A percentile compares a stretch with the other conserved stretches of the same genome.
phyloP scores from a whole-genome alignment of 2,888 invertebrate genomes.

The Pantelozetes paolii region DNA sequence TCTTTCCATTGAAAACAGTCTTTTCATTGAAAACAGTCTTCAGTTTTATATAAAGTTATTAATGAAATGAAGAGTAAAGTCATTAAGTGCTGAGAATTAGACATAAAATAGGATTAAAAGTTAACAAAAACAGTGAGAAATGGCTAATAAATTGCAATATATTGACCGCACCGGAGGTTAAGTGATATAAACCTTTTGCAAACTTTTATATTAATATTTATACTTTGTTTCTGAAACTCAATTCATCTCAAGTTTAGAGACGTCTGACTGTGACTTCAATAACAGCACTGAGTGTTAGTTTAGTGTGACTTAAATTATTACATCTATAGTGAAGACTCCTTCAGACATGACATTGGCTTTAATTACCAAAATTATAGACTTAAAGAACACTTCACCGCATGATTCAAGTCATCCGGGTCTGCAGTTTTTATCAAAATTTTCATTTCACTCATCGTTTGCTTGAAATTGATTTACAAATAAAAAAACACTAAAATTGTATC shows the following conservation, averaged over 20 bases:
- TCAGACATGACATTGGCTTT: not conserved
- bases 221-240: not conserved
- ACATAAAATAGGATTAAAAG: too few relatives aligned
- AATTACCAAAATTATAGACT: not conserved
- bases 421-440: too few relatives aligned
- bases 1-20: too few relatives aligned
- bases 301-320: not conserved
- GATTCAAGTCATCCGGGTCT: not conserved
- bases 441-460: too few relatives aligned
- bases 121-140: too few relatives aligned
- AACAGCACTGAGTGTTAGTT: not conserved
- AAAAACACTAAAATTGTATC: too few relatives aligned
- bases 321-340: not conserved
- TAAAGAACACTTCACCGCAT: not conserved
- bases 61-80: too few relatives aligned
- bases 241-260: not conserved
- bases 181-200: not conserved
- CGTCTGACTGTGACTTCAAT: not conserved
- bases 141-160: not conserved
- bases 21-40: too few relatives aligned
- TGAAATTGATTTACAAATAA: too few relatives aligned
- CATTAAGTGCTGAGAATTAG: too few relatives aligned
- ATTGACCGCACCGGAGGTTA: not conserved
- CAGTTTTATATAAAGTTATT: too few relatives aligned
- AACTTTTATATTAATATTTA: constrained; percentile 34